These are phyloP conservation scores for Manis pentadactyla DNA, from an alignment of 2,797 vertebrate genomes.

Conservation along the genomic window DNA sequence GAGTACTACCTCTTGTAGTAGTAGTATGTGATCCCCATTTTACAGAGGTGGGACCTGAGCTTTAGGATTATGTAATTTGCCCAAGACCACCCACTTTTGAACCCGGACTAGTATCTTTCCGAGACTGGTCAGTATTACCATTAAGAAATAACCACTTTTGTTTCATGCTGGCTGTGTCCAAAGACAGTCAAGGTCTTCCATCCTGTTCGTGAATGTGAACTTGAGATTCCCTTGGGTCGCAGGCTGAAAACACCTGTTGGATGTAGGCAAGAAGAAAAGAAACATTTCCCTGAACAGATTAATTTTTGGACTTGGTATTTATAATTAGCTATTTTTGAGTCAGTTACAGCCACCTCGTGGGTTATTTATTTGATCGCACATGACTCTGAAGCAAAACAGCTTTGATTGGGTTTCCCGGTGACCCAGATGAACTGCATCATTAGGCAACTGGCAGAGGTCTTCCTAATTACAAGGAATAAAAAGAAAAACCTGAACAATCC, in stretches of 20 bases:
- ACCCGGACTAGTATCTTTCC: too few relatives aligned
- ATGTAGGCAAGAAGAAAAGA: not conserved
- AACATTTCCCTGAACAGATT: slow-evolving; percentile 44
- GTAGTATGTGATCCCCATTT: not conserved
- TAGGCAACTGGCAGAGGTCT: slow-evolving; percentile 52
- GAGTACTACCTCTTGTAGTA: not conserved
- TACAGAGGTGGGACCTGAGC: not conserved
- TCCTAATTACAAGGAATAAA: slow-evolving; percentile 66
- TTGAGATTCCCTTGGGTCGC: not conserved
- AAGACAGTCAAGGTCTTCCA: not conserved
- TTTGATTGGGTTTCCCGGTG: slow-evolving; percentile 63
- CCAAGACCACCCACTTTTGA: not conserved
- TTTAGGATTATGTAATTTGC: not conserved
- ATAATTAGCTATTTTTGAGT: slow-evolving; percentile 57
- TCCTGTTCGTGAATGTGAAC: not conserved
- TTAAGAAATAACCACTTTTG: not conserved
- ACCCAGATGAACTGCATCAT: slow-evolving; percentile 8
- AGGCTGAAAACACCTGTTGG: not conserved
- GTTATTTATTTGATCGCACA: slow-evolving; percentile 61
- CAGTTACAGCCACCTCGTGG: slow-evolving; percentile 42
- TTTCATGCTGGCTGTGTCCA: not conserved
- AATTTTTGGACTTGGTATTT: slow-evolving; percentile 48
- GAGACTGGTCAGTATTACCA: not conserved
- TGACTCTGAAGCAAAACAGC: slow-evolving; percentile 19
- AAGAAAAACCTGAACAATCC: not conserved